Evolutionary conservation across 1,140 invertebrate species (phyloP), one percentile per base, ranked within the genome.

Genomic region (Lethocerus indicus): DNA sequence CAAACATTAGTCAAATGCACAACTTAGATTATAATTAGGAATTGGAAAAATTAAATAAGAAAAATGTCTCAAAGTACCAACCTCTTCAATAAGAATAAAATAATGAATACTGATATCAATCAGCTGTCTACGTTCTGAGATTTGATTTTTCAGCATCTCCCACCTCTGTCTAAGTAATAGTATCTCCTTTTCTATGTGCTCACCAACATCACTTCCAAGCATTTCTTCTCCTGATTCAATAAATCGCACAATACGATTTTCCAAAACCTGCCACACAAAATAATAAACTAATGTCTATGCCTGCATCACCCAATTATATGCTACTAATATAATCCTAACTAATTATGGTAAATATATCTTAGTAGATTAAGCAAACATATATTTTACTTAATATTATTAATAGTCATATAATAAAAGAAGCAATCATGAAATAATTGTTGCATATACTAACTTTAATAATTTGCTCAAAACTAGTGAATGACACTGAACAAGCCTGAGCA

Each of bases 401-500:
- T 32, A 32, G 16, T 32, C 9, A n/a, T n/a, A n/a, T n/a, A n/a
- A n/a, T n/a, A n/a, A n/a, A n/a, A n/a, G n/a, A n/a, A n/a, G n/a
- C n/a, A n/a, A n/a, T n/a, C n/a, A n/a, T n/a, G n/a, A n/a, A n/a
- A n/a, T n/a, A n/a, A n/a, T n/a, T n/a, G n/a, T n/a, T n/a, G n/a
- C n/a, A n/a, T n/a, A n/a, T n/a, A n/a, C n/a, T n/a, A n/a, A n/a
- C n/a, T n/a, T n/a, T n/a, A n/a, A n/a, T n/a, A n/a, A n/a, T n/a
- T n/a, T n/a, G n/a, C n/a, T n/a, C n/a, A 62, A 88, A 87, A 54
- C 84, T 76, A 41, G 70, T 68, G 61, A 86, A 88, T 36, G 79
- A 76, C 46, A 74, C 66, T 9, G 80, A 78, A 46, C 78, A 79
- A 39, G 76, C 72, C 61, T 74, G 76, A 1, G 81, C 80, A 28